Base-by-base conservation (phyloP, 2,797 vertebrate genomes). In the Rhinophrynus dorsalis region DNA sequence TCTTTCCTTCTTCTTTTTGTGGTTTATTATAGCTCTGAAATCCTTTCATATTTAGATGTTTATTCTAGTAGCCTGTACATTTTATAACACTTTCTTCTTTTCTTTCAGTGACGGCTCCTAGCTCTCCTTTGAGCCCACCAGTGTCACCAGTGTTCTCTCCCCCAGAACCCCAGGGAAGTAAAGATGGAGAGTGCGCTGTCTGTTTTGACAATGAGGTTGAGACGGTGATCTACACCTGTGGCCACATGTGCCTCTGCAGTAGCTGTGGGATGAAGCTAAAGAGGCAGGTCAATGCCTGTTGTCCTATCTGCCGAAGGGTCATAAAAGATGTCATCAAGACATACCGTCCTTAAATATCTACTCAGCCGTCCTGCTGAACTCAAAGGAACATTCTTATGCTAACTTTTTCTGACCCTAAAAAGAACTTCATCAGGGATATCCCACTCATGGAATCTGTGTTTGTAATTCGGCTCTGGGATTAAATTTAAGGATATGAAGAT, bases 271-370 rank as follows among this genome's bases (percentile, higher is more conserved):
- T 95, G 82, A 96, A 94, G 83, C 91, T 99, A 81, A 95, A 94
- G 89, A 93, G 92, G 78, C 96, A 98, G 86, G 91, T 94, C 73
- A 94, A 95, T 0, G 93, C 97, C 21, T 97, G 96, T 86, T 99
- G 97, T 65, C 97, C 97, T 0, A 98, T 99, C 85, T 99, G 97
- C 85, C 90, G 97, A 74, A 86, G 94, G 83, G 92, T 94, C 45
- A 99, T 99, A 84, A 99, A 97, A 82, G 97, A 99, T 32, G 96
- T 99, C 44, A 99, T 99, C 79, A 98, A 98, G 83, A 99, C 96
- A 13, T 99, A 99, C 76, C 90, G 96, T 81, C 96, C 96, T 0
- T 99, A 92, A 94, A 2, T 60, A 1, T 35, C 52, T 62, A 21
- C 35, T n/a, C n/a, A n/a, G n/a, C 2, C n/a, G 18, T 1, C n/a